A percentile compares a stretch with the other conserved stretches of the same genome.
phyloP scores from a whole-genome alignment of 2,797 vertebrate species.

The Thalassophryne amazonica region DNA sequence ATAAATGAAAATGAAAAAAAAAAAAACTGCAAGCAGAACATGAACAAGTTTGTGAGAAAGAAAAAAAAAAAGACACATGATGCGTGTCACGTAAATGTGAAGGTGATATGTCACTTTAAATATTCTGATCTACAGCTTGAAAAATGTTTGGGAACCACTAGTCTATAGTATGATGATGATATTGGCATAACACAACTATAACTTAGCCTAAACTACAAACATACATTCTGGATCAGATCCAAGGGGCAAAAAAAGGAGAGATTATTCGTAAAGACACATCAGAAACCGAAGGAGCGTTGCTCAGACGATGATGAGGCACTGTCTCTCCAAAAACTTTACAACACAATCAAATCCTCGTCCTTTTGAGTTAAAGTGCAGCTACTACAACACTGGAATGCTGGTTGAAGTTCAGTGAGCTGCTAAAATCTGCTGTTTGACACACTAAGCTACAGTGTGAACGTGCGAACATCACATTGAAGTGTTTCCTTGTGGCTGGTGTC shows the following conservation, averaged over 20 bases:
- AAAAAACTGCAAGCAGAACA: no score
- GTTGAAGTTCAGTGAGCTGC: not conserved
- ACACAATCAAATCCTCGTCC: not conserved
- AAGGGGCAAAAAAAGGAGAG: conserved; percentile 8
- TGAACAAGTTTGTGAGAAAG: no score
- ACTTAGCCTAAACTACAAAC: conserved; percentile 6
- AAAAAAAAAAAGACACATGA: no score
- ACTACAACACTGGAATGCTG: not conserved
- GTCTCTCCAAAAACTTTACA: not conserved
- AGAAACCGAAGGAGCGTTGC: not conserved
- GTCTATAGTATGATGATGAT: not conserved
- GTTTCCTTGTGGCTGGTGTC: conserved; percentile 16
- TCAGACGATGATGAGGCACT: not conserved
- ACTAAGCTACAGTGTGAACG: conserved; percentile 15
- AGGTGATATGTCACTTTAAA: no score
- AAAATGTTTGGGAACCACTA: no score
- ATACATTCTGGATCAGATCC: not conserved
- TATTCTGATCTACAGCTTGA: no score
- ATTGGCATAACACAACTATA: not conserved
- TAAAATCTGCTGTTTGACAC: not conserved
- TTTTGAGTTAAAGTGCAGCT: not conserved
- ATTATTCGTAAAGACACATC: conserved; percentile 14
- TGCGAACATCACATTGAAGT: conserved; percentile 20
- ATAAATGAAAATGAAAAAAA: no score
- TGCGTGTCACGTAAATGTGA: no score